Evolutionary conservation across 2,888 invertebrate genomes (phyloP).

Genomic region (Chymomyza procnemis): DNA sequence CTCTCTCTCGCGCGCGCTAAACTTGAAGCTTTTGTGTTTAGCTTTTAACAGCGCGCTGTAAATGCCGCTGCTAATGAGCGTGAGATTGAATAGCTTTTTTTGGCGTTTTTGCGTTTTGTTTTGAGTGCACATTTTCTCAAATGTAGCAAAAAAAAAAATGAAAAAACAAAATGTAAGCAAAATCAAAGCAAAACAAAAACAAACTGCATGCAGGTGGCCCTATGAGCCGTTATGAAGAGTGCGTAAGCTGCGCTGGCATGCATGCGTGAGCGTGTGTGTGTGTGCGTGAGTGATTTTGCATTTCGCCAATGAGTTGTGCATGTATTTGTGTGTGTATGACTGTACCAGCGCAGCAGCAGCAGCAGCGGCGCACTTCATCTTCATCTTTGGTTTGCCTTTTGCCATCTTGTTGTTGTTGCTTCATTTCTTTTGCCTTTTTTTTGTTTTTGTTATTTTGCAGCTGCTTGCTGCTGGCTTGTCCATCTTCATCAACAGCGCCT

Average conservation of each 20-base stretch:
- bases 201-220: not conserved
- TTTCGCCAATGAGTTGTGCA: not conserved
- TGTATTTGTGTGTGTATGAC: not conserved
- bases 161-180: conserved; percentile 16
- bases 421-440: not conserved
- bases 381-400: not conserved
- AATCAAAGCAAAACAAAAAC: conserved; percentile 17
- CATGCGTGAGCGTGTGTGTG: not conserved
- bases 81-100: not conserved
- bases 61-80: not conserved
- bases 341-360: not conserved
- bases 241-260: not conserved
- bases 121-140: conserved; percentile 27
- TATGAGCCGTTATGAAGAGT: not conserved
- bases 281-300: not conserved
- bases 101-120: conserved; percentile 29
- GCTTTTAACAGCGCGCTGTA: not conserved
- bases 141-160: no score
- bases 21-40: not conserved
- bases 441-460: not conserved
- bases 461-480: not conserved
- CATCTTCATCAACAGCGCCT: not conserved
- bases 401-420: not conserved
- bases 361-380: not conserved
- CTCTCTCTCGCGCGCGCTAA: no score